Conservation (phyloP, 1,140 invertebrate species). For the Chionoecetes opilio region DNA sequence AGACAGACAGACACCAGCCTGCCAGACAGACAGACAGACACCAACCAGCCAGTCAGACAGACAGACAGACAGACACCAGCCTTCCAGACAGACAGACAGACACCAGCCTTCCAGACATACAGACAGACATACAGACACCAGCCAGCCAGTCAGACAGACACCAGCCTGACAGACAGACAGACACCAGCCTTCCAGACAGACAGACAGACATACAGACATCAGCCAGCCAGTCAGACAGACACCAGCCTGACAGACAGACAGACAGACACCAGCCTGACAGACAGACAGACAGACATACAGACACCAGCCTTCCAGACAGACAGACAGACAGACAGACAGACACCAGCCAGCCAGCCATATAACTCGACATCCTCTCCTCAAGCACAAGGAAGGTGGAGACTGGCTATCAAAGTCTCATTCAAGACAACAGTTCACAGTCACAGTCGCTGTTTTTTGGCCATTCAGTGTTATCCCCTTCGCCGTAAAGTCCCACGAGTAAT, state of each 20-base stretch:
- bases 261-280: no score
- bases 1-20: background rate
- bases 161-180: no score
- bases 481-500: background rate
- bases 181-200: no score
- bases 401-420: background rate
- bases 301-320: background rate
- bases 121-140: background rate
- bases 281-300: background rate
- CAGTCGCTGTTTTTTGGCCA: background rate
- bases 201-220: no score
- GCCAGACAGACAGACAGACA: no score
- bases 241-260: no score
- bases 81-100: no score
- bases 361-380: background rate
- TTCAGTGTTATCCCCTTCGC: background rate
- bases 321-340: background rate
- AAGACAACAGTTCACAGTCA: background rate
- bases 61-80: no score
- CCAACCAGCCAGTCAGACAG: no score
- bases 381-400: background rate
- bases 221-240: no score
- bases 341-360: no score
- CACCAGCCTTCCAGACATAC: background rate
- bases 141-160: no score